These are phyloP conservation scores for Drosophila bipectinata DNA, from an alignment of 1,140 invertebrate species.

Conservation along the genomic window DNA sequence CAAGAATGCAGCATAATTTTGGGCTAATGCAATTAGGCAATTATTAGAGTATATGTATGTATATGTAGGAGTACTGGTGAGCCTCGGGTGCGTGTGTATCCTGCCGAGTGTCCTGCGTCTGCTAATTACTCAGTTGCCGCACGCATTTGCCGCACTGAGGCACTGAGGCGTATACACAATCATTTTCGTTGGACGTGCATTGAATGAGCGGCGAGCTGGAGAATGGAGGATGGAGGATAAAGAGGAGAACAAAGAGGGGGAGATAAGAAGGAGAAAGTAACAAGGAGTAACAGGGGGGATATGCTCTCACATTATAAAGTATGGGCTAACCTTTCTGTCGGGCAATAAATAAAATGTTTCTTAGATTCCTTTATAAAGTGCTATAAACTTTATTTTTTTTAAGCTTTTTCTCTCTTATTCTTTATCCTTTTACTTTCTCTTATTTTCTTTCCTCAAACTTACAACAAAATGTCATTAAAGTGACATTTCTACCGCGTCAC, in stretches of 20 bases:
- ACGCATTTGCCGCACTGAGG: slow-evolving; percentile 65
- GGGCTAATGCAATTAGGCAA: slow-evolving; percentile 78
- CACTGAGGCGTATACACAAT: slow-evolving; percentile 82
- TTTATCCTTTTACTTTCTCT: no score
- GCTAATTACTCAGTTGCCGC: slow-evolving; percentile 77
- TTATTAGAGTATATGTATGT: slow-evolving; percentile 48
- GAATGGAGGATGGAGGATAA: slow-evolving; percentile 10
- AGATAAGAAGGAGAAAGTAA: neutral
- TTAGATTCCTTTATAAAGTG: neutral
- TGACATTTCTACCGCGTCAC: slow-evolving; percentile 27
- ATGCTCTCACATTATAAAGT: no score
- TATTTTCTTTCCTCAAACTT: neutral
- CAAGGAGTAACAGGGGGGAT: no score
- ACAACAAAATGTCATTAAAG: slow-evolving; percentile 54
- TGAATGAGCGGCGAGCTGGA: slow-evolving; percentile 38
- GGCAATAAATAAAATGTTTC: neutral
- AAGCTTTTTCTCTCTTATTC: neutral
- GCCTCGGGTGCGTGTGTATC: slow-evolving; percentile 26
- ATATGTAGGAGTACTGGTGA: neutral
- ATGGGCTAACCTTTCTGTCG: neutral
- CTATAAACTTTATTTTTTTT: neutral
- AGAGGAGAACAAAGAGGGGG: neutral
- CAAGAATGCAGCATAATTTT: slow-evolving; percentile 77
- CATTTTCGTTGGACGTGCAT: slow-evolving; percentile 76
- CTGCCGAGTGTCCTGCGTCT: slow-evolving; percentile 48